A percentile compares a stretch with the other conserved stretches of the same genome.
phyloP scores from a whole-genome alignment of 2,888 invertebrate genomes.

The Laothoe populi region DNA sequence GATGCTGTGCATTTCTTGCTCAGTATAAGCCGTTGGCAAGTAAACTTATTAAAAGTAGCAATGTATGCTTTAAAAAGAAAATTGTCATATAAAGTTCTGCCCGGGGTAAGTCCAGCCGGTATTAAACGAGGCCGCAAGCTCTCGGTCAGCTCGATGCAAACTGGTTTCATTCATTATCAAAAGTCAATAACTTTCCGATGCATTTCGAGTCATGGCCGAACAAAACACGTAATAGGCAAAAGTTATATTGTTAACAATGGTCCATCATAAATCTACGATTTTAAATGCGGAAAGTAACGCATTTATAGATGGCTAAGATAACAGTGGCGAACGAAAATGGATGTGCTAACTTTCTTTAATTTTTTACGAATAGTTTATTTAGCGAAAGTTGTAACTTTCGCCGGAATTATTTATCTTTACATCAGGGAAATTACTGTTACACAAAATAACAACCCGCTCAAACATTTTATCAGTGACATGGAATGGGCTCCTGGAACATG shows the following conservation, averaged over 20 bases:
- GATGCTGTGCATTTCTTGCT: slow-evolving; percentile 57
- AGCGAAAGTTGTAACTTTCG: slow-evolving; percentile 51
- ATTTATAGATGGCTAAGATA: slow-evolving; percentile 46
- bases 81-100: slow-evolving; percentile 46
- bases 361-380: slow-evolving; percentile 40
- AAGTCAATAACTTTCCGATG: slow-evolving; percentile 85
- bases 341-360: slow-evolving; percentile 53
- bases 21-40: slow-evolving; percentile 28
- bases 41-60: slow-evolving; percentile 47
- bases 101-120: slow-evolving; percentile 62
- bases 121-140: slow-evolving; percentile 78
- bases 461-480: too few relatives aligned
- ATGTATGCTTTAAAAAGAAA: slow-evolving; percentile 53
- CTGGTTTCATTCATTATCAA: slow-evolving; percentile 82
- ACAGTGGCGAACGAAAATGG: slow-evolving; percentile 47
- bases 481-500: too few relatives aligned
- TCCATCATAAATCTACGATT: too few relatives aligned
- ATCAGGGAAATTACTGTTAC: slow-evolving; percentile 14
- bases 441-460: slow-evolving; percentile 1
- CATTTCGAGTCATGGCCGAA: slow-evolving; percentile 80
- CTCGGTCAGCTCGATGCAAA: slow-evolving; percentile 79
- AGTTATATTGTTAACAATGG: slow-evolving; percentile 40
- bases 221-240: slow-evolving; percentile 60
- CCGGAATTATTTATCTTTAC: slow-evolving; percentile 32
- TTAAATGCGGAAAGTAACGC: slow-evolving; percentile 29